These are phyloP conservation scores for Pristionchus maxplancki DNA, from an alignment of 2,888 invertebrate genomes.

Conservation along the genomic window DNA sequence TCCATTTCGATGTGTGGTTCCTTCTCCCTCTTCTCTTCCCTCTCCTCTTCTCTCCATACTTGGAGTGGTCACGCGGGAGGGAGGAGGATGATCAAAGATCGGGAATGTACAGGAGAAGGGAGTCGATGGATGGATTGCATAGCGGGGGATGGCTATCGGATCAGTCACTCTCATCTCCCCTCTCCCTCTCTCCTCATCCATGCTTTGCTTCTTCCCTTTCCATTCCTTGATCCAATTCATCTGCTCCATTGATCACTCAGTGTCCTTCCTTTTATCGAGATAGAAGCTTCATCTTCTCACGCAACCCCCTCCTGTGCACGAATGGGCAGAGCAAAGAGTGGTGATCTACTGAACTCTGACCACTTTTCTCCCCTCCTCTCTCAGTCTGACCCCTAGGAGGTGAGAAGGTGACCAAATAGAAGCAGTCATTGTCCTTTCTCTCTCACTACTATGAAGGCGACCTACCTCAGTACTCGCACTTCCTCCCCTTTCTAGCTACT, in stretches of 20 bases:
- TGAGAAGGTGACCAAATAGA: conserved; percentile 36
- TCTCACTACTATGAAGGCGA: background rate
- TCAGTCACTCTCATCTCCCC: background rate
- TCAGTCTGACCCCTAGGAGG: background rate
- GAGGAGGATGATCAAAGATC: conserved; percentile 12
- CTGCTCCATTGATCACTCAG: background rate
- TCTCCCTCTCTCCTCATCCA: background rate
- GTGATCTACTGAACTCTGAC: conserved; percentile 30
- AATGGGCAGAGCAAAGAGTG: background rate
- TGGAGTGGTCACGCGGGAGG: conserved; percentile 20
- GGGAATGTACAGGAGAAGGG: background rate
- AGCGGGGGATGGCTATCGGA: background rate
- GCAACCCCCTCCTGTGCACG: background rate
- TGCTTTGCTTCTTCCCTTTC: background rate
- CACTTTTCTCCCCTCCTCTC: background rate
- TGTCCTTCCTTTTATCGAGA: background rate
- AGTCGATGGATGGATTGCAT: background rate
- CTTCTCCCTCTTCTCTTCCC: background rate
- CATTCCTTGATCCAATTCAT: conserved; percentile 11
- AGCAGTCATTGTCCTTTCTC: conserved; percentile 7
- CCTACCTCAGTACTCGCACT: background rate
- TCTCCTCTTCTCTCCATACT: background rate
- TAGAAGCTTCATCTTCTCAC: background rate
- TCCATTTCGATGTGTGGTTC: conserved; percentile 28
- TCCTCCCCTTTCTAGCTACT: background rate